Conservation (phyloP, 1,140 invertebrate genomes). For the Spodoptera litura region DNA sequence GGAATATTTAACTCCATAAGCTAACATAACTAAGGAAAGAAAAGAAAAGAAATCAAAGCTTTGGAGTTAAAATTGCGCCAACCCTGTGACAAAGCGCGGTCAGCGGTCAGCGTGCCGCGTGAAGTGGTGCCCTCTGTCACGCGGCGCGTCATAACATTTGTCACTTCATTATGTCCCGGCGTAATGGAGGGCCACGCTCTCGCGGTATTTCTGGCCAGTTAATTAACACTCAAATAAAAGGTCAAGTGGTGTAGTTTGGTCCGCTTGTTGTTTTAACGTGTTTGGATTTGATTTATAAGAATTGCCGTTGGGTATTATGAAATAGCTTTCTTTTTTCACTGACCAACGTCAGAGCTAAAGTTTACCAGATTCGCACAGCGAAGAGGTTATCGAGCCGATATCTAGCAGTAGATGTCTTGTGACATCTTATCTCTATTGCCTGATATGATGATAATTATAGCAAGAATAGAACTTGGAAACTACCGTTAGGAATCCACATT, state of each 20-base stretch:
- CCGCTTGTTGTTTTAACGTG: not conserved
- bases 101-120: conserved; percentile 53
- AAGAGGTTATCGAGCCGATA: too few relatives aligned
- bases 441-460: too few relatives aligned
- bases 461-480: too few relatives aligned
- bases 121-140: conserved; percentile 64
- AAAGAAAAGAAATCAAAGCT: not conserved
- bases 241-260: conserved; percentile 57
- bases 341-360: too few relatives aligned
- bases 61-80: not conserved
- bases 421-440: too few relatives aligned
- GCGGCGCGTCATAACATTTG: conserved; percentile 63
- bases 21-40: not conserved
- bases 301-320: too few relatives aligned
- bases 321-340: too few relatives aligned
- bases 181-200: conserved; percentile 57
- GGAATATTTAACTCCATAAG: too few relatives aligned
- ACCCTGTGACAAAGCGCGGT: conserved; percentile 44
- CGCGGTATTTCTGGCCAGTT: conserved; percentile 65
- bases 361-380: too few relatives aligned
- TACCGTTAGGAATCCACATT: too few relatives aligned
- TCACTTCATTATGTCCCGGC: conserved; percentile 64
- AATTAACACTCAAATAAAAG: conserved; percentile 67
- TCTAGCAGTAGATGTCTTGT: too few relatives aligned
- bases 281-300: not conserved